Conservation (phyloP, 2,888 invertebrate species). For the Onthophagus sagittarius region DNA sequence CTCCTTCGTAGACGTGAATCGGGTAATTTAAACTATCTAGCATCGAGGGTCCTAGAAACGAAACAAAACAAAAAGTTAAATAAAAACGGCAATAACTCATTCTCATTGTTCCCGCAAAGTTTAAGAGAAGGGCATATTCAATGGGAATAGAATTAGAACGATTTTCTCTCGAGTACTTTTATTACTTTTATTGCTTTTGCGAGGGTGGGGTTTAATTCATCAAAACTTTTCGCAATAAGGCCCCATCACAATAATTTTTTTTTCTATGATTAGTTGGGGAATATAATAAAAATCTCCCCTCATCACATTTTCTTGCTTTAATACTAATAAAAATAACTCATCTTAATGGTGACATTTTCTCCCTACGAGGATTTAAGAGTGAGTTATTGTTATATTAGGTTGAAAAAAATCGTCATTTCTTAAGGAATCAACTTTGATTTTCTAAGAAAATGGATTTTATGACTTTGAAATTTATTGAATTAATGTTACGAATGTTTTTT, state of each 20-base stretch:
- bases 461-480: no score
- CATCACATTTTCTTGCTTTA: neutral
- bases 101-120: neutral
- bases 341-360: neutral
- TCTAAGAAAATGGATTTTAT: no score
- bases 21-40: constrained; percentile 52
- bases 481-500: no score
- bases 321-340: neutral
- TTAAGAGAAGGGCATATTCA: constrained; percentile 4
- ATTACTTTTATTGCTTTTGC: neutral
- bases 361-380: neutral
- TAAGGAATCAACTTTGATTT: no score
- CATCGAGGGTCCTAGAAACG: constrained; percentile 47
- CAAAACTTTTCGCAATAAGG: neutral
- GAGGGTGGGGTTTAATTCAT: neutral
- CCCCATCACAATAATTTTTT: neutral
- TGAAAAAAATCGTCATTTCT: no score
- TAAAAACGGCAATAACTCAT: neutral
- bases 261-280: no score
- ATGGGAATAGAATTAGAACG: neutral
- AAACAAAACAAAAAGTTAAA: neutral
- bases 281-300: no score
- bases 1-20: constrained; percentile 62
- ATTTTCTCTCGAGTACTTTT: neutral
- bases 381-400: neutral